Conservation (phyloP, 2,888 invertebrate species). For the Eucriotettix oculatus region DNA sequence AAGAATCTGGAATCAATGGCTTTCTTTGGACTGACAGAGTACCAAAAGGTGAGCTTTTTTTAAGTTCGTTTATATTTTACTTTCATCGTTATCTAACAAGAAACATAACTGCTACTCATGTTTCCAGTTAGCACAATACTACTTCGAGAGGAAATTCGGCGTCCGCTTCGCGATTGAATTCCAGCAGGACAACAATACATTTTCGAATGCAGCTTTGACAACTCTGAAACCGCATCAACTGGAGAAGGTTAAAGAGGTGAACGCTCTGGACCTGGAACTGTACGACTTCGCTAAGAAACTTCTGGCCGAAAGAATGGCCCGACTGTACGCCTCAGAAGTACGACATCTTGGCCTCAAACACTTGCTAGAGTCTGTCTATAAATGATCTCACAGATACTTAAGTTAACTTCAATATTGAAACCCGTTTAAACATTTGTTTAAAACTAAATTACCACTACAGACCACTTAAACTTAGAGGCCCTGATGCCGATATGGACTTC, state of each 20-base stretch:
- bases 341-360: too few species aligned
- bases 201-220: constrained; percentile 66
- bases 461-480: too few species aligned
- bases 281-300: constrained; percentile 85
- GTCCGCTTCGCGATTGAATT: constrained; percentile 78
- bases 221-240: constrained; percentile 59
- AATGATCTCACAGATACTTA: too few species aligned
- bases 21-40: constrained; percentile 93
- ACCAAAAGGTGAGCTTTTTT: constrained; percentile 51
- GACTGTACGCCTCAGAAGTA: constrained; percentile 25
- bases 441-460: too few species aligned
- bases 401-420: too few species aligned
- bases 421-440: too few species aligned
- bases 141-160: constrained; percentile 88
- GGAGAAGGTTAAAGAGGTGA: constrained; percentile 57
- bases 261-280: constrained; percentile 79
- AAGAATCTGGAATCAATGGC: constrained; percentile 88
- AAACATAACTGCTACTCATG: not conserved
- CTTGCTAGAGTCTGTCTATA: too few species aligned
- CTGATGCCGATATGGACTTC: too few species aligned
- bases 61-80: too few species aligned
- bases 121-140: constrained; percentile 65
- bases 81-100: not conserved
- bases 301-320: constrained; percentile 62
- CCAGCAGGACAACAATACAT: constrained; percentile 82